Percentiles rank a stretch among this genome's conserved stretches.
These are phyloP conservation scores for Neelides folsomi DNA, from an alignment of 2,888 invertebrate genomes.

Conservation along the genomic window DNA sequence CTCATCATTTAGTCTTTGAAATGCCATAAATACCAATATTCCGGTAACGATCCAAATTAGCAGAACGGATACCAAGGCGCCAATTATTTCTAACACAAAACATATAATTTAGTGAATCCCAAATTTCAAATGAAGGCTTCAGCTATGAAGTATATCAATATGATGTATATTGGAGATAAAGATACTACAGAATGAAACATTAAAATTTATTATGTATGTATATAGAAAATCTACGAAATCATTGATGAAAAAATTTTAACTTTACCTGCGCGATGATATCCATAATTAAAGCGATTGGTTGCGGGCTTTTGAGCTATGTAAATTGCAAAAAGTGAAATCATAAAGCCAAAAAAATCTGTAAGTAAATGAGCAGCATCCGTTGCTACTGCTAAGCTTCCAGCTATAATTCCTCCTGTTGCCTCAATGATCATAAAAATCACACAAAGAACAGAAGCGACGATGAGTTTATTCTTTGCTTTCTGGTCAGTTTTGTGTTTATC, in stretches of 20 bases:
- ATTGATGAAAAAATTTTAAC: no score
- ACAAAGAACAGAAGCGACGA: slow-evolving; percentile 77
- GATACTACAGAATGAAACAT: no score
- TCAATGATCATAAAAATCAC: slow-evolving; percentile 88
- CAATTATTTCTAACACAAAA: slow-evolving; percentile 75
- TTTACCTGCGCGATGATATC: slow-evolving; percentile 38
- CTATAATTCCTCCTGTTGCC: slow-evolving; percentile 43
- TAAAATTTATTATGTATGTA: no score
- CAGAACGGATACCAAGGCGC: slow-evolving; percentile 90
- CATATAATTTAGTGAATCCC: no score
- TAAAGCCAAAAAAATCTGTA: slow-evolving; percentile 95
- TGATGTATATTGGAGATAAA: no score
- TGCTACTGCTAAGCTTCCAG: slow-evolving; percentile 44
- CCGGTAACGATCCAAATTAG: slow-evolving; percentile 98
- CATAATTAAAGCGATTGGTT: slow-evolving; percentile 79
- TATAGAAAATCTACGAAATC: no score
- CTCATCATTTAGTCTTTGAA: slow-evolving; percentile 64
- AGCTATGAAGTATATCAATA: no score
- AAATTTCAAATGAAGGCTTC: no score
- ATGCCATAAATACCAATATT: slow-evolving; percentile 82
- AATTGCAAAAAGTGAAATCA: slow-evolving; percentile 89
- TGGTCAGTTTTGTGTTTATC: slow-evolving; percentile 60
- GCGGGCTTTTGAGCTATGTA: slow-evolving; percentile 74
- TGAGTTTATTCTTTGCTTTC: slow-evolving; percentile 69
- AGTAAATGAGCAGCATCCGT: slow-evolving; percentile 96